Conservation (phyloP, 2,797 vertebrate species). For the Aythya fuligula region DNA sequence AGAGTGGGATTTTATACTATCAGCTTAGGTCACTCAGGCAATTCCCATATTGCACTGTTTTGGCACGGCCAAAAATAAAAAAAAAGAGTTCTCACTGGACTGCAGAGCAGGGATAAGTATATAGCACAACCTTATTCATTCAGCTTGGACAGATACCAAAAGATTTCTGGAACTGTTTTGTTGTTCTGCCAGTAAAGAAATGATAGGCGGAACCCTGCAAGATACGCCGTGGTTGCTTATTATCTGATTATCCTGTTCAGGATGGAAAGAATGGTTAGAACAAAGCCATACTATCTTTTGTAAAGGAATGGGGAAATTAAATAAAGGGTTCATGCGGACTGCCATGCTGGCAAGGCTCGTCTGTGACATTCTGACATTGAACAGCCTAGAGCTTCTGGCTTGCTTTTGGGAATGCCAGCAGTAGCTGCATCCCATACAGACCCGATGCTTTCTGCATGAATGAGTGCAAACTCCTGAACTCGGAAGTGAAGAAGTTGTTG, state of each 20-base stretch:
- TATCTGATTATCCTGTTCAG: neutral
- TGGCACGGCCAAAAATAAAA: neutral
- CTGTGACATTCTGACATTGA: neutral
- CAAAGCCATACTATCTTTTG: neutral
- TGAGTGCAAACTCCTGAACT: neutral
- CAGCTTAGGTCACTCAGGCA: neutral
- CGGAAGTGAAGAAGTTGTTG: neutral
- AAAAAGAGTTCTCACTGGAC: neutral
- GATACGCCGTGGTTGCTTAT: neutral
- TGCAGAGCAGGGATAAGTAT: neutral
- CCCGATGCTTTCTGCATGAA: slow-evolving; percentile 24
- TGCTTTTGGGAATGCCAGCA: neutral
- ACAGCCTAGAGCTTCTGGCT: neutral
- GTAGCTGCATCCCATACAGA: neutral
- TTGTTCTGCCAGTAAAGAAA: slow-evolving; percentile 31
- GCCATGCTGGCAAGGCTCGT: neutral
- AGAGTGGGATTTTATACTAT: neutral
- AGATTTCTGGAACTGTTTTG: slow-evolving; percentile 10
- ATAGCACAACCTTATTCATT: neutral
- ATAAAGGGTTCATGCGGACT: neutral
- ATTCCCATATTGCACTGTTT: neutral
- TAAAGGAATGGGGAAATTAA: neutral
- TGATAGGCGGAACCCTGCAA: neutral
- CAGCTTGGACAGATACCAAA: neutral
- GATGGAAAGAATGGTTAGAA: neutral